Base-by-base conservation (phyloP, 2,888 invertebrate species). In the Lissocephala sabroskyi region DNA sequence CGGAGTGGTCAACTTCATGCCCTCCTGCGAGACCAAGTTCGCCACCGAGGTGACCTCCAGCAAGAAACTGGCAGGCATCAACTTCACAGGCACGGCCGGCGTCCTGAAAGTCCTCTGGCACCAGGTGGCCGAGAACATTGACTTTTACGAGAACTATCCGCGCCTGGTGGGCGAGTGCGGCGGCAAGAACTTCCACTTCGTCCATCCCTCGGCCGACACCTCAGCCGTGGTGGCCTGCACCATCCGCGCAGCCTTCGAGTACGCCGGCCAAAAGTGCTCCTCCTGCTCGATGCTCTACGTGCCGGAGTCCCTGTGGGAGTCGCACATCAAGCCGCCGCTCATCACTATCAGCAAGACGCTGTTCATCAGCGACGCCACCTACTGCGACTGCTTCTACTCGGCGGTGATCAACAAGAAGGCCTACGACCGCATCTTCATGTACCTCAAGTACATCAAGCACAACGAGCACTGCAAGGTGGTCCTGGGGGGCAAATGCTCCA, bases 131-230 rank as follows among this genome's bases (percentile, higher is more conserved):
- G 86, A 92, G 49, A 96, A 97, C 79, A 87, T 99, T 23, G 86
- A 88, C 58, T 87, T 82, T 0, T 98, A 96, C 83, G 88, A 86
- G 41, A 94, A 93, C 79, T 98, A 96, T 84, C 99, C 98, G 0
- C 89, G 97, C 50, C 85, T 99, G 45, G 91, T 98, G 64, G 92
- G 94, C 48, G 98, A 99, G 85, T 97, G 97, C 83, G 98, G 98
- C 14, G 99, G 99, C 6, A 99, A 99, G 85, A 99, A 99, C 86
- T 98, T 93, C 84, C 98, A 99, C 82, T 96, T 99, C 79, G 87
- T 98, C 5, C 98, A 99, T 84, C 89, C 93, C 0, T 89, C 94
- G 7, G 98, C 98, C 3, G 92, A 98, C 82, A 86, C 91, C 0
- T 86, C 89, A 17, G 88, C 91, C 2, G 97, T 96, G 1, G 90